phyloP scores from a whole-genome alignment of 2,797 vertebrate species.

The Sebastolobus altivelis region DNA sequence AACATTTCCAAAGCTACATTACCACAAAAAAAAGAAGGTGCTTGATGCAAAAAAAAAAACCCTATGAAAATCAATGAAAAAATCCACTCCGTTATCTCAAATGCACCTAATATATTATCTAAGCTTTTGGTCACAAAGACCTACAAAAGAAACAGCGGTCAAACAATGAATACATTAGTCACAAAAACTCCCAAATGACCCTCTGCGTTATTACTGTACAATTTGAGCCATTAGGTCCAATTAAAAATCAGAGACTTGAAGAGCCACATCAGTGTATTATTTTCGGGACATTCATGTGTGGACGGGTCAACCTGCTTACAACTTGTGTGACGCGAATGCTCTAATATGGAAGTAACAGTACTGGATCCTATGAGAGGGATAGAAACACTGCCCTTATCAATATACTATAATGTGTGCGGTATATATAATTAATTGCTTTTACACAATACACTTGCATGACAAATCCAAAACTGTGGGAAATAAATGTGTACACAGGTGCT shows the following conservation, averaged over 20 bases:
- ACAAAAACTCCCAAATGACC: neutral
- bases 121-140: neutral
- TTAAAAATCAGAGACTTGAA: neutral
- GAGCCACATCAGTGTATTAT: neutral
- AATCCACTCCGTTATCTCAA: too few species aligned
- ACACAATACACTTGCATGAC: slow-evolving; percentile 6
- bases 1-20: neutral
- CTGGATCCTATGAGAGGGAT: neutral
- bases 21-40: neutral
- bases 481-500: slow-evolving; percentile 49
- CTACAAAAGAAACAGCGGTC: neutral
- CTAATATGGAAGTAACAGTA: neutral
- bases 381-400: neutral
- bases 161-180: neutral
- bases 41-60: neutral
- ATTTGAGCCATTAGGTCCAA: neutral
- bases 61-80: too few species aligned
- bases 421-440: neutral
- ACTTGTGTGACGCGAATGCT: neutral
- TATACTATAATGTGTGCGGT: neutral
- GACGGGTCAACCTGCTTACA: neutral
- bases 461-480: slow-evolving; percentile 32
- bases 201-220: neutral
- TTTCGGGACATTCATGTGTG: neutral
- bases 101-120: too few species aligned